Conservation (phyloP, 1,140 invertebrate species). For the Lysiphlebus fabarum region DNA sequence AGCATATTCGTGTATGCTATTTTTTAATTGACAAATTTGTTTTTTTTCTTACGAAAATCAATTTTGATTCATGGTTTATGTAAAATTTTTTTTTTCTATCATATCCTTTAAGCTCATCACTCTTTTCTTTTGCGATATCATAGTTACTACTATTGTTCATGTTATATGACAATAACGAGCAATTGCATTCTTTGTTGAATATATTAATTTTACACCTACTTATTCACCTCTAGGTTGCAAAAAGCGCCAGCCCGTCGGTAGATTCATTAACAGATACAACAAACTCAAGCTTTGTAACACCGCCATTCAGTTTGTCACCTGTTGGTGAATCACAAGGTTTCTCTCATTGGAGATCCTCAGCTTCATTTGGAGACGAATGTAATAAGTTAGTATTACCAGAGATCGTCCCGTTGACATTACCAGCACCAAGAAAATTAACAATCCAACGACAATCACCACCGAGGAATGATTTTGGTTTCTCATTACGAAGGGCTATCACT, state of each 20-base stretch:
- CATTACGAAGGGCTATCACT: constrained; percentile 80
- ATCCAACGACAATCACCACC: constrained; percentile 80
- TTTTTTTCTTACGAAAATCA: too few relatives aligned
- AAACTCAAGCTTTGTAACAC: constrained; percentile 79
- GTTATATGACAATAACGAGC: too few relatives aligned
- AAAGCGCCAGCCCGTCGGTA: constrained; percentile 73
- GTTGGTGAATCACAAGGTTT: constrained; percentile 80
- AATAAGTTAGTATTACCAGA: constrained; percentile 75
- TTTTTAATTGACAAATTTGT: not conserved
- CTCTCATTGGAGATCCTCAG: constrained; percentile 67
- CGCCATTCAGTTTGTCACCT: constrained; percentile 77
- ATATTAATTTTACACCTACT: constrained; percentile 40
- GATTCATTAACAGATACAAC: constrained; percentile 81
- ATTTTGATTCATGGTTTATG: too few relatives aligned
- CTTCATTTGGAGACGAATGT: constrained; percentile 66
- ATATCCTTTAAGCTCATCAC: too few relatives aligned
- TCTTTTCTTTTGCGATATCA: too few relatives aligned
- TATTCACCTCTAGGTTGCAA: constrained; percentile 52
- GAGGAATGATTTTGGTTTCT: constrained; percentile 91
- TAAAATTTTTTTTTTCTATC: too few relatives aligned
- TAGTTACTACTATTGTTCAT: too few relatives aligned
- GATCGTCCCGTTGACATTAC: constrained; percentile 70
- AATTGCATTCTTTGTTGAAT: too few relatives aligned
- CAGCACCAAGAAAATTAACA: constrained; percentile 71
- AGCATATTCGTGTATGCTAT: constrained; percentile 42